Evolutionary conservation across 2,797 vertebrate species (phyloP).

Genomic region (Gymnothorax javanicus): DNA sequence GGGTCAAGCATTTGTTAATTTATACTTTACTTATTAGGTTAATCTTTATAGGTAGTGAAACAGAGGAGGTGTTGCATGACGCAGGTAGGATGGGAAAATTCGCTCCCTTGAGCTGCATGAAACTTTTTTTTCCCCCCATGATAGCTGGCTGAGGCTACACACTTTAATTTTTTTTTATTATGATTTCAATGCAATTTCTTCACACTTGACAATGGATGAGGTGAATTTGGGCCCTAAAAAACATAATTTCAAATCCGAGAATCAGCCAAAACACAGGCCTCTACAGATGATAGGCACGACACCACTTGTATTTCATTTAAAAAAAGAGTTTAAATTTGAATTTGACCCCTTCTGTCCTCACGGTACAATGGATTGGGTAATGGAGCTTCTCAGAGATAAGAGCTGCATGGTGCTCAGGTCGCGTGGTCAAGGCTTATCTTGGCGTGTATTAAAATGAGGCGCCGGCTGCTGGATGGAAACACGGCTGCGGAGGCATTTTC

Average conservation of each 20-base stretch:
- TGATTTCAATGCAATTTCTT: background rate
- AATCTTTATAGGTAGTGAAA: background rate
- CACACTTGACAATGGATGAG: background rate
- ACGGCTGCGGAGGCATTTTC: conserved; percentile 16
- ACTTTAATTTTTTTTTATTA: background rate
- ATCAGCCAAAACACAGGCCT: background rate
- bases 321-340: background rate
- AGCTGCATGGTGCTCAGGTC: background rate
- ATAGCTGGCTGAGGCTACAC: background rate
- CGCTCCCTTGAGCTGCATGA: background rate
- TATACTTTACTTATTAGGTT: background rate
- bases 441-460: conserved; percentile 9
- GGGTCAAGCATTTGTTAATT: too few relatives aligned
- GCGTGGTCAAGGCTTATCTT: background rate
- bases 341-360: background rate
- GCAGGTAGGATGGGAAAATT: background rate
- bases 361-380: background rate
- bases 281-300: background rate
- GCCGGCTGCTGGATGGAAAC: background rate
- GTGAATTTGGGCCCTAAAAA: background rate
- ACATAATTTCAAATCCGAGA: background rate
- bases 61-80: background rate
- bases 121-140: background rate
- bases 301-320: background rate
- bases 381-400: background rate